Evolutionary conservation across 2,113 vertebrate genomes (phyloP).

Genomic region (Embiotoca jacksoni): DNA sequence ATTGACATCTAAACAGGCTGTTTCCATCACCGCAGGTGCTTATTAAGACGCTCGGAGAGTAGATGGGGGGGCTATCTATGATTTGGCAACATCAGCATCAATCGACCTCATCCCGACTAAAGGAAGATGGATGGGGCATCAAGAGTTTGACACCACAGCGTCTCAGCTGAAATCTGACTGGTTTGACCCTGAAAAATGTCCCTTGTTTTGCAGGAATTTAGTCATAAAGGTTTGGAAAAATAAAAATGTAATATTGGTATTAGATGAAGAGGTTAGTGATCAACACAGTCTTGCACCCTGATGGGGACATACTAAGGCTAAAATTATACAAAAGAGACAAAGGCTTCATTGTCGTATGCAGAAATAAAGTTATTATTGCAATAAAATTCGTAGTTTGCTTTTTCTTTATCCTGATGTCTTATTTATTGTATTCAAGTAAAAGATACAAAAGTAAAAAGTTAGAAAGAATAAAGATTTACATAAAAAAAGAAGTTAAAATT

Average conservation of each 20-base stretch:
- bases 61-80: neutral
- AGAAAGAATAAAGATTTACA: no score
- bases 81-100: slow-evolving; percentile 12
- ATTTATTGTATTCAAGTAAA: no score
- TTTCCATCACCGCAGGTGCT: neutral
- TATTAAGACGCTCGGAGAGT: neutral
- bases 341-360: no score
- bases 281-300: no score
- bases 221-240: neutral
- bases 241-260: neutral
- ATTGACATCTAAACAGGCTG: neutral
- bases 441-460: no score
- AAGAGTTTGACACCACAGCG: neutral
- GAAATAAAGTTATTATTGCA: no score
- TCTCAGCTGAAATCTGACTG: neutral
- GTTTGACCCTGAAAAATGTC: neutral
- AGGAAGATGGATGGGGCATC: slow-evolving; percentile 18
- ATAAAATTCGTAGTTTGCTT: no score
- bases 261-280: neutral
- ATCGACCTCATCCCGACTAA: neutral
- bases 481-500: no score
- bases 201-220: neutral
- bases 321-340: no score
- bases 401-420: no score
- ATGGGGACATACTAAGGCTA: no score